phyloP scores from a whole-genome alignment of 2,797 vertebrate genomes.

The Chelidonichthys spinosus region DNA sequence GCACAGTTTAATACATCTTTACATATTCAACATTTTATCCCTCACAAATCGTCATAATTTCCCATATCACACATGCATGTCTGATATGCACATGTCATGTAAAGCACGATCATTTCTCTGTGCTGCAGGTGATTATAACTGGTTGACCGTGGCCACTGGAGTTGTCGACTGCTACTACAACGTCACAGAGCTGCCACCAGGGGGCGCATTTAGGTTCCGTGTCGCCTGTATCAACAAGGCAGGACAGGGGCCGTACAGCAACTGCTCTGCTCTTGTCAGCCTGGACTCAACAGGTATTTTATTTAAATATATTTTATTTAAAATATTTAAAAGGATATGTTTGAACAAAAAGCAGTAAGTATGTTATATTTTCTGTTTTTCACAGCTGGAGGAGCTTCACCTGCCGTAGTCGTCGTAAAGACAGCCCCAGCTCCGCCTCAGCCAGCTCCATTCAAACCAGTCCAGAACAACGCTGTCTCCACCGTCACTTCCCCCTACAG shows the following conservation, averaged over 20 bases:
- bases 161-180: conserved; percentile 95
- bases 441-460: conserved; percentile 31
- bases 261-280: conserved; percentile 83
- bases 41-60: not conserved
- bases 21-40: not conserved
- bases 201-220: conserved; percentile 84
- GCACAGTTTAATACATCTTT: not conserved
- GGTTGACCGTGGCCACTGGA: conserved; percentile 88
- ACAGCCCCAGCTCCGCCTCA: conserved; percentile 39
- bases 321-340: no score
- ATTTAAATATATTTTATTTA: no score
- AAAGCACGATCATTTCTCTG: not conserved
- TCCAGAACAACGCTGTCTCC: conserved; percentile 37
- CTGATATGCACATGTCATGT: not conserved
- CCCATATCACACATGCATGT: not conserved
- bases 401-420: conserved; percentile 57
- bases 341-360: not conserved
- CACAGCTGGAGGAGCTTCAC: conserved; percentile 55
- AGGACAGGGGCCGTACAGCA: conserved; percentile 92
- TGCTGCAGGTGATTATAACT: conserved; percentile 87
- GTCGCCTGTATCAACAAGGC: conserved; percentile 94
- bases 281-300: conserved; percentile 82
- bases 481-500: conserved; percentile 6
- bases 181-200: conserved; percentile 86
- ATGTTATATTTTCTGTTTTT: conserved; percentile 27